Conservation (phyloP, 1,140 invertebrate species). For the Dufourea novaeangliae region DNA sequence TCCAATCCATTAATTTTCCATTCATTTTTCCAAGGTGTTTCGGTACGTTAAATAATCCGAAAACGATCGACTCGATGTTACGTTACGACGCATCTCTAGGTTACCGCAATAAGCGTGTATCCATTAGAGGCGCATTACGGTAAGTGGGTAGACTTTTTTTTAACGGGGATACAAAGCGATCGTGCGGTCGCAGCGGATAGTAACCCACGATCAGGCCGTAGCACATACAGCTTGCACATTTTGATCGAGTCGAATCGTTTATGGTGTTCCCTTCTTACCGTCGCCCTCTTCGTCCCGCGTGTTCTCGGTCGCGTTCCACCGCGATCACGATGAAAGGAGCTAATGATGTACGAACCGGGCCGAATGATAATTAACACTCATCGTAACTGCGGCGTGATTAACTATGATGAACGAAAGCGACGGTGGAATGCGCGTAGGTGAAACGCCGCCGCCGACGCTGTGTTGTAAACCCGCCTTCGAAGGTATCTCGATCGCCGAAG, state of each 20-base stretch:
- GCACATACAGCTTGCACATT: conserved; percentile 62
- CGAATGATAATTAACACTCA: conserved; percentile 67
- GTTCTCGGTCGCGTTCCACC: conserved; percentile 30
- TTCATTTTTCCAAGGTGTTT: neutral
- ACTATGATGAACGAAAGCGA: conserved; percentile 62
- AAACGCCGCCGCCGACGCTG: conserved; percentile 21
- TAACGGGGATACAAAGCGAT: conserved; percentile 42
- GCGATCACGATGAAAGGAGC: conserved; percentile 60
- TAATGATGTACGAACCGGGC: conserved; percentile 65
- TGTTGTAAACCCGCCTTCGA: conserved; percentile 13
- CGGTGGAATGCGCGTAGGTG: conserved; percentile 61
- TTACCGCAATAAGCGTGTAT: neutral
- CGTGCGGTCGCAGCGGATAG: conserved; percentile 24
- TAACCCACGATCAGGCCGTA: conserved; percentile 20
- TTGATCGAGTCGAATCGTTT: conserved; percentile 47
- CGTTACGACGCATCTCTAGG: neutral
- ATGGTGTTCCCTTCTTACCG: conserved; percentile 9
- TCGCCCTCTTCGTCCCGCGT: conserved; percentile 18
- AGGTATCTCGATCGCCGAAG: conserved; percentile 38
- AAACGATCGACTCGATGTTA: neutral
- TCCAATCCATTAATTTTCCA: neutral
- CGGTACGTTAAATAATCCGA: neutral
- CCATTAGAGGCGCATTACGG: neutral
- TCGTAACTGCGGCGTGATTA: conserved; percentile 59
- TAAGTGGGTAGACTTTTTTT: conserved; percentile 10